Base-by-base conservation (phyloP, 2,797 vertebrate species). In the Galaxias olidus region DNA sequence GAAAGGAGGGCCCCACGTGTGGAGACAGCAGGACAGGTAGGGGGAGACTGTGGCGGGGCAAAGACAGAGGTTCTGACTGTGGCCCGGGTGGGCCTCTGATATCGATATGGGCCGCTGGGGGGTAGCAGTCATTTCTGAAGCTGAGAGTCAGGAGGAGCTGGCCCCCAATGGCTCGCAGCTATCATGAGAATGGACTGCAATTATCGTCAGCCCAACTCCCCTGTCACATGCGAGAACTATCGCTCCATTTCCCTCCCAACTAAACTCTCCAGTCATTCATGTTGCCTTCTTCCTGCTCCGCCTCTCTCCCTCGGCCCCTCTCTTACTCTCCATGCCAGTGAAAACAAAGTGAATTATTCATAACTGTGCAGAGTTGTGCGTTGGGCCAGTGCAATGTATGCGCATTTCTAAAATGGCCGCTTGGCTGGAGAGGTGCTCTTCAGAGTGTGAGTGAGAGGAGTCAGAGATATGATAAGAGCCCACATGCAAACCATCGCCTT, bases 311-410 rank as follows among this genome's bases (percentile, higher is more conserved):
- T 43, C 42, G 44, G 41, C n/a, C 42, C 57, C 43, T 19, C 44
- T 19, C 10, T 69, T 10, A 71, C 45, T 11, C 81, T 82, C 69
- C 67, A 77, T 77, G 78, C 84, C 69, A 72, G 76, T 77, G 75
- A 89, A 90, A 90, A 88, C 86, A 90, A 87, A 86, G 87, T 90
- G 86, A 89, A 90, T 91, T 87, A 91, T 88, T 90, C 83, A 91
- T 87, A 79, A 77, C 73, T 15, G 61, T 69, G 79, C 81, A 65
- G 70, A 78, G 72, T 63, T 61, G 74, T 12, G 48, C 71, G 78
- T 65, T 76, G 69, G 81, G 84, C 71, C 76, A 71, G 72, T 44
- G 72, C 60, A 73, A 87, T 64, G 62, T 75, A 81, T 79, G 79
- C 49, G 19, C 76, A 79, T 72, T 64, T 80, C 72, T 68, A 68